Percentiles rank a stretch among this genome's conserved stretches.
Evolutionary conservation across 2,113 vertebrate species (phyloP).

Genomic region (Muscicapa adusta): DNA sequence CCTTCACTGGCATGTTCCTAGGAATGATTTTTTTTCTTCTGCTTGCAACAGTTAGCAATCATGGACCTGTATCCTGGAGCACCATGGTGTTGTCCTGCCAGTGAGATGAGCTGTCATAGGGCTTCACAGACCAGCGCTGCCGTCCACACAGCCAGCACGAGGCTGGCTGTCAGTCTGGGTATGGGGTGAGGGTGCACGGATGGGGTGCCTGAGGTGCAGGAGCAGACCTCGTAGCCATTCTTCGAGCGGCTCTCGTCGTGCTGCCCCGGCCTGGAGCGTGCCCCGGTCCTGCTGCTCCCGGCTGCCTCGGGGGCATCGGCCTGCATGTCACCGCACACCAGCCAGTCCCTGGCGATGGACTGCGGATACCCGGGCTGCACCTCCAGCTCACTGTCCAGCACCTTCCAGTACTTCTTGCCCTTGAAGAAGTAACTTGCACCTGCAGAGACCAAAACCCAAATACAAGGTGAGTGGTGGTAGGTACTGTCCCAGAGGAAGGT

Average conservation of each 20-base stretch:
- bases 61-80: background rate
- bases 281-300: conserved; percentile 58
- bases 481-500: background rate
- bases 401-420: conserved; percentile 93
- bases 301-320: conserved; percentile 71
- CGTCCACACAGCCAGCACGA: conserved; percentile 70
- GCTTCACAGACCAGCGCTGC: conserved; percentile 27
- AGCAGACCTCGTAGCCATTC: conserved; percentile 87
- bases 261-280: conserved; percentile 67
- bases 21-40: conserved; percentile 2
- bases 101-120: conserved; percentile 68
- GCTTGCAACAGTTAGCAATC: background rate
- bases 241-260: conserved; percentile 77
- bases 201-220: conserved; percentile 80
- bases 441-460: conserved; percentile 34
- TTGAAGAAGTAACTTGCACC: conserved; percentile 95
- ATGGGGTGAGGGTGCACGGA: background rate
- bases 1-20: conserved; percentile 30
- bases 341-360: conserved; percentile 89
- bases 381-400: conserved; percentile 83
- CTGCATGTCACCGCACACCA: conserved; percentile 86
- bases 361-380: conserved; percentile 82
- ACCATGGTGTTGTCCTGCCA: background rate
- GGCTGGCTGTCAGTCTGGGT: background rate
- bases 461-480: accelerated